Conservation (phyloP, 1,140 invertebrate genomes). For the Trichomalopsis sarcophagae region DNA sequence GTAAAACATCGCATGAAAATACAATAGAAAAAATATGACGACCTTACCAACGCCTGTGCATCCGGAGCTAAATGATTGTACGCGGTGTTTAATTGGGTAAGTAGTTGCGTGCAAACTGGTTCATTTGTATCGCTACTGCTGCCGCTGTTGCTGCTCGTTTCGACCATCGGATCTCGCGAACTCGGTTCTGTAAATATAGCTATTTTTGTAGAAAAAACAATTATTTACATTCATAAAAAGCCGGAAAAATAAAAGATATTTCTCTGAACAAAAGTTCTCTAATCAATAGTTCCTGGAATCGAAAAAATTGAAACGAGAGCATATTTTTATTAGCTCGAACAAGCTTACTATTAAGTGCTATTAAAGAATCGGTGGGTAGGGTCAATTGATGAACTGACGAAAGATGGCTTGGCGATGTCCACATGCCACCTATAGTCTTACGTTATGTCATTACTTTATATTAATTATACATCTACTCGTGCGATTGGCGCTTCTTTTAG, state of each 20-base stretch:
- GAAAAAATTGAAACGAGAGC: constrained; percentile 20
- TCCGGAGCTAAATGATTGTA: constrained; percentile 73
- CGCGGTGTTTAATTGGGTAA: constrained; percentile 72
- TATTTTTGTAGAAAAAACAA: not conserved
- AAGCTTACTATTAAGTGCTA: constrained; percentile 9
- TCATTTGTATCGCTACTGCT: constrained; percentile 71
- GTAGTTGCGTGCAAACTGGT: constrained; percentile 72
- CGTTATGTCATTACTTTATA: not conserved
- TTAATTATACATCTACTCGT: not conserved
- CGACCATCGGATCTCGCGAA: constrained; percentile 73
- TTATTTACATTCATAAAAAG: not conserved
- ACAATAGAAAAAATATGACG: constrained; percentile 13
- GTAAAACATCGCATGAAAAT: not conserved
- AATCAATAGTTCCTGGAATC: not conserved
- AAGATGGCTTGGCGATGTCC: not conserved
- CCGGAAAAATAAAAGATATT: no score
- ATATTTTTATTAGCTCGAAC: constrained; percentile 6
- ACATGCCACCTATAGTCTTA: not conserved
- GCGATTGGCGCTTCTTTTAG: not conserved
- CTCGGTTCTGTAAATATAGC: constrained; percentile 66
- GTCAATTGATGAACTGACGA: constrained; percentile 36
- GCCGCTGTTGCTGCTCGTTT: constrained; percentile 71
- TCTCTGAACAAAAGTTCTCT: not conserved
- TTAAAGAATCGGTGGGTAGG: not conserved
- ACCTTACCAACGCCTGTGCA: constrained; percentile 72